phyloP scores from a whole-genome alignment of 30 jellyfish, hydroid and myxozoan genomes.

The Aurelia aurita region DNA sequence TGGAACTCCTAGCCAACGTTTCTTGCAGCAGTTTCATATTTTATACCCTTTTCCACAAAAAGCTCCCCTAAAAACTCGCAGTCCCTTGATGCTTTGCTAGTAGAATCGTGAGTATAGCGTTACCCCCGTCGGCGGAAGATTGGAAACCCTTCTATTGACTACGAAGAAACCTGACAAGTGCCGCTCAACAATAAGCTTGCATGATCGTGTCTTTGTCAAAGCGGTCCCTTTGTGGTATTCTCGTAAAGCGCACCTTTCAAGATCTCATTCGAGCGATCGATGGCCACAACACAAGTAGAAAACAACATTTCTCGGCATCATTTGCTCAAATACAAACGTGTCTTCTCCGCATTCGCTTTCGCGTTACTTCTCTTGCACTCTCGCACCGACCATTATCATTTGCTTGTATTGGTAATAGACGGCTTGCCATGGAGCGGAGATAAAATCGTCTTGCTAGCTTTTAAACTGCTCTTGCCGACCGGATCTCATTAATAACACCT shows the following conservation, averaged over 20 bases:
- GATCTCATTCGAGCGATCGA: conserved; percentile 27
- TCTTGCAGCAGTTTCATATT: no score
- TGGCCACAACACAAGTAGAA: conserved; percentile 73
- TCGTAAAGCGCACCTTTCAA: conserved; percentile 73
- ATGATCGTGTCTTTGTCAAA: conserved; percentile 70
- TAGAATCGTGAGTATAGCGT: no score
- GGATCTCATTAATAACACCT: conserved; percentile 57
- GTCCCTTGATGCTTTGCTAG: no score
- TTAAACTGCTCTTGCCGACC: conserved; percentile 56
- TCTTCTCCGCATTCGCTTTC: conserved; percentile 40
- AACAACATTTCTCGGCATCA: conserved; percentile 62
- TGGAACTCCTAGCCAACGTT: no score
- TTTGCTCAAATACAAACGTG: conserved; percentile 1
- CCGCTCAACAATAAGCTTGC: conserved; percentile 76
- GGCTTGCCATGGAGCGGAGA: conserved; percentile 65
- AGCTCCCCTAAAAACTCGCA: no score
- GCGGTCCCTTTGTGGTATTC: conserved; percentile 78
- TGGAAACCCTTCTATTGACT: conserved; percentile 60
- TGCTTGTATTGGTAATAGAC: conserved; percentile 37
- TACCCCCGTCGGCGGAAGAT: conserved; percentile 46
- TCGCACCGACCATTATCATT: conserved; percentile 64
- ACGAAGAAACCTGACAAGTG: conserved; percentile 74
- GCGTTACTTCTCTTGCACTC: conserved; percentile 63
- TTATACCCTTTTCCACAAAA: no score
- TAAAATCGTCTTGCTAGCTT: conserved; percentile 48